Evolutionary conservation across 2,113 vertebrate species (phyloP).

Genomic region (Anseranas semipalmata): DNA sequence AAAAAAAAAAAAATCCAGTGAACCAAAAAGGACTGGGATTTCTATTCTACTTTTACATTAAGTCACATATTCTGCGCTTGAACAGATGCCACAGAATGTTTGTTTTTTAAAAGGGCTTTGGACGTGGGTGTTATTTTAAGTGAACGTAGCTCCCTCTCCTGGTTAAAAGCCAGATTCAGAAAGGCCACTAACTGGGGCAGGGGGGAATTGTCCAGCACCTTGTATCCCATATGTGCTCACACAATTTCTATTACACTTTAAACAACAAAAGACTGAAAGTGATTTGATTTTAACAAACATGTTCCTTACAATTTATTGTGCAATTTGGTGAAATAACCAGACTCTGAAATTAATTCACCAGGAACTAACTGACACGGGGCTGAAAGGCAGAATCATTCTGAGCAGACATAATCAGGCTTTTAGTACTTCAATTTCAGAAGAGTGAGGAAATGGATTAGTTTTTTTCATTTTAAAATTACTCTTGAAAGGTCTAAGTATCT

Average conservation of each 20-base stretch:
- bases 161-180: conserved; percentile 37
- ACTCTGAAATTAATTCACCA: neutral
- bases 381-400: neutral
- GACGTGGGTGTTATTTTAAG: conserved; percentile 50
- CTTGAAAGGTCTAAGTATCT: neutral
- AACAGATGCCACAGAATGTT: neutral
- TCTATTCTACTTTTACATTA: neutral
- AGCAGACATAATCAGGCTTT: fast-evolving
- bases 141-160: conserved; percentile 79
- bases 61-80: neutral
- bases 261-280: neutral
- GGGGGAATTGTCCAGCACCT: neutral
- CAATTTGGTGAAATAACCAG: fast-evolving
- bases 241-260: neutral
- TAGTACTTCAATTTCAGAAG: neutral
- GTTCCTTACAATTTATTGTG: neutral
- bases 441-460: fast-evolving
- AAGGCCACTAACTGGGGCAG: neutral
- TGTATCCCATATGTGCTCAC: neutral
- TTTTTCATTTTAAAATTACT: neutral
- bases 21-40: neutral
- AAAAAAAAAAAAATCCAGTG: neutral
- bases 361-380: fast-evolving
- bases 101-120: neutral
- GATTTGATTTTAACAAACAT: neutral